Percentiles rank a stretch among this genome's conserved stretches.
Evolutionary conservation across 2,113 vertebrate genomes (phyloP).

Genomic region (Psammodynastes pulverulentus): DNA sequence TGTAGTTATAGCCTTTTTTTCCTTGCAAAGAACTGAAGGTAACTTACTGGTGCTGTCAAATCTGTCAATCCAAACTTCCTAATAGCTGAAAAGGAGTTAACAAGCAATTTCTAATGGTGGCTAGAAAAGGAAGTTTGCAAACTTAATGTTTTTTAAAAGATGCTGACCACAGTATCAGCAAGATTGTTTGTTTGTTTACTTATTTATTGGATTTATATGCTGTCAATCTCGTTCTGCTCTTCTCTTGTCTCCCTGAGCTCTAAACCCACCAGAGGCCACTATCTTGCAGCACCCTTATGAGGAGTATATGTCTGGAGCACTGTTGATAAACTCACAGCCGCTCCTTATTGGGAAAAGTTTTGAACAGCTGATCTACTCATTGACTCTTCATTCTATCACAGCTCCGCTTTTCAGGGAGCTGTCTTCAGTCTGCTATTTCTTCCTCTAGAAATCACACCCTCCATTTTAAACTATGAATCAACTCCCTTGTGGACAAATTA

Average conservation of each 20-base stretch:
- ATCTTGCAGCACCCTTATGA: not conserved
- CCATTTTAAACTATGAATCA: not conserved
- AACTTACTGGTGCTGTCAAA: not conserved
- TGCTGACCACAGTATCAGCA: not conserved
- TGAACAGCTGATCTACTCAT: not conserved
- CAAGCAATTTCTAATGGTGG: not conserved
- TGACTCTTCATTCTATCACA: not conserved
- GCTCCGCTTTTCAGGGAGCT: not conserved
- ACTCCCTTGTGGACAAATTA: not conserved
- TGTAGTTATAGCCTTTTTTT: not conserved
- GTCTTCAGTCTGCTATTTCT: not conserved
- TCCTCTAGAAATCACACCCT: not conserved
- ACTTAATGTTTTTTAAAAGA: not conserved
- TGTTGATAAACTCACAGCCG: not conserved
- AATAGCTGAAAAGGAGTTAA: not conserved
- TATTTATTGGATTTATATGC: no score
- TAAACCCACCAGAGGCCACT: not conserved
- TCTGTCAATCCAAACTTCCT: not conserved
- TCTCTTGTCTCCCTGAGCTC: not conserved
- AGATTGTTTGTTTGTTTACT: not conserved
- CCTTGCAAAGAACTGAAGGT: not conserved
- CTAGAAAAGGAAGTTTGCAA: not conserved
- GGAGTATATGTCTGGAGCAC: not conserved
- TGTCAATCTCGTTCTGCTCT: not conserved
- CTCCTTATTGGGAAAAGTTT: not conserved